phyloP scores from a whole-genome alignment of 1,140 invertebrate genomes.

The Aphidius ervi region DNA sequence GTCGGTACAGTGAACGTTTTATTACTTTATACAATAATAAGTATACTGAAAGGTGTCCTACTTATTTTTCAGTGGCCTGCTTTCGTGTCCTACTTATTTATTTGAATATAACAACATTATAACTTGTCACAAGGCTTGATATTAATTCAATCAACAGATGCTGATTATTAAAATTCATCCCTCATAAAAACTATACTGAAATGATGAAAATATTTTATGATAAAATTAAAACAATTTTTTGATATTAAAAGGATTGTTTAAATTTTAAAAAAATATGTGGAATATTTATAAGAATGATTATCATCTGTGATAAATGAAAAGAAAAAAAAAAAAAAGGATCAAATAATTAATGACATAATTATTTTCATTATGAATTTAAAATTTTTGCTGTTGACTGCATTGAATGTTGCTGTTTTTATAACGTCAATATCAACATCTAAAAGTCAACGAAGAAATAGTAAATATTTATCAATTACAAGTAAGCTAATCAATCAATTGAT shows the following conservation, averaged over 20 bases:
- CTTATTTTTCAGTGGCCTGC: constrained; percentile 53
- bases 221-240: too few species aligned
- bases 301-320: too few species aligned
- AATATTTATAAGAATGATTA: too few species aligned
- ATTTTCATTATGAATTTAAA: constrained; percentile 7
- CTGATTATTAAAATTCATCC: too few species aligned
- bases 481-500: constrained; percentile 19
- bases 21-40: constrained; percentile 28
- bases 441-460: constrained; percentile 39
- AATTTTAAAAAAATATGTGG: too few species aligned
- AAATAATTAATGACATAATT: neutral
- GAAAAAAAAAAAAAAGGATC: too few species aligned
- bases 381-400: constrained; percentile 13
- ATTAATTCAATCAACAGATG: neutral
- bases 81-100: constrained; percentile 49
- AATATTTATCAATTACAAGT: constrained; percentile 38
- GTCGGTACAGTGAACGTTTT: constrained; percentile 14
- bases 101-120: constrained; percentile 1
- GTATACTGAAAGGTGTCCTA: constrained; percentile 48
- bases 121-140: neutral
- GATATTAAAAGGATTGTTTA: too few species aligned
- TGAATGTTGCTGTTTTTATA: constrained; percentile 25
- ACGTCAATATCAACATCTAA: constrained; percentile 3
- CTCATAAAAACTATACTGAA: too few species aligned
- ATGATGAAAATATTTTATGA: too few species aligned